phyloP scores from a whole-genome alignment of 2,888 invertebrate species.

The Chelonus formosanus region DNA sequence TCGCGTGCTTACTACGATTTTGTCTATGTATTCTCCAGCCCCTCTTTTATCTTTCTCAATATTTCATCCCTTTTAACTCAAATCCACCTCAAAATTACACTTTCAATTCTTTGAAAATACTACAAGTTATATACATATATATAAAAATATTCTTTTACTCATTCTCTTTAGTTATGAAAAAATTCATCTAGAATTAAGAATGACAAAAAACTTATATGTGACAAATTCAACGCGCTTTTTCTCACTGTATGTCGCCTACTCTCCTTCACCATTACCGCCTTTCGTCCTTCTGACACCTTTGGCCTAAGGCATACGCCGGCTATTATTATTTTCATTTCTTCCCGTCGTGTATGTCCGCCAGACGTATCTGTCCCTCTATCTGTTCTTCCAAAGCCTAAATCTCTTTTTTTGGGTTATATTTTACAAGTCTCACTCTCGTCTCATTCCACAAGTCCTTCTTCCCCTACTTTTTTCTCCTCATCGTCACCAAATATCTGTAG shows the following conservation, averaged over 20 bases:
- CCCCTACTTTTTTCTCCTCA: conserved; percentile 29
- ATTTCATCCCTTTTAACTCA: conserved; percentile 1
- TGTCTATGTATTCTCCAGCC: conserved; percentile 25
- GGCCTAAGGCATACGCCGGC: conserved; percentile 58
- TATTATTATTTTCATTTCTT: conserved; percentile 65
- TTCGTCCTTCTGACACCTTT: conserved; percentile 54
- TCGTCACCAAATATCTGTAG: conserved; percentile 32
- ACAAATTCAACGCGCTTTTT: conserved; percentile 56
- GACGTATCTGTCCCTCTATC: conserved; percentile 33
- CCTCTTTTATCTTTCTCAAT: background rate
- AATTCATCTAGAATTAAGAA: conserved; percentile 6
- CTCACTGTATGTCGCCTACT: conserved; percentile 33
- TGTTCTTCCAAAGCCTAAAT: conserved; percentile 31
- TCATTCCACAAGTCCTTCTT: conserved; percentile 17
- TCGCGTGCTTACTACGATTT: conserved; percentile 52
- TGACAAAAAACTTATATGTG: conserved; percentile 55
- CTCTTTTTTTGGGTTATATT: conserved; percentile 37
- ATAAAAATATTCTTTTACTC: conserved; percentile 2
- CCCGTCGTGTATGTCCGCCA: conserved; percentile 43
- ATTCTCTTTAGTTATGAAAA: background rate
- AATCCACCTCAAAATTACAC: conserved; percentile 13
- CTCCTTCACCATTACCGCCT: conserved; percentile 21
- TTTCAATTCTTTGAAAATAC: background rate
- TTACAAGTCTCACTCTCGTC: conserved; percentile 48
- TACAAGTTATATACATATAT: background rate